These are phyloP conservation scores for Eupithecia inturbata DNA, from an alignment of 2,888 invertebrate genomes.

Conservation along the genomic window DNA sequence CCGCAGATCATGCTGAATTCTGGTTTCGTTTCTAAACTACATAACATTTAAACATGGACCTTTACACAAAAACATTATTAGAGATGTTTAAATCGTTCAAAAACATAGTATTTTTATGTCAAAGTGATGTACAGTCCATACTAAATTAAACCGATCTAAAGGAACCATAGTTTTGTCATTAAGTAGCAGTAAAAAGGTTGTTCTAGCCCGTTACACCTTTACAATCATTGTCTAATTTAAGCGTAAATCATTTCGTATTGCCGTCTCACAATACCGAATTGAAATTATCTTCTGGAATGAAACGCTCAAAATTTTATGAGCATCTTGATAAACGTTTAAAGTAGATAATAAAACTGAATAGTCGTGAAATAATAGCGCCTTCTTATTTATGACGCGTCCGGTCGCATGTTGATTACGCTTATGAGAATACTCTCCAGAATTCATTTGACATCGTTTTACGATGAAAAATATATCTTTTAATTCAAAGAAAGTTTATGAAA, in stretches of 20 bases:
- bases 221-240: conserved; percentile 32
- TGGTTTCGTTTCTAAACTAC: too few species aligned
- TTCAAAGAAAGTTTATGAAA: conserved; percentile 7
- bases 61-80: not conserved
- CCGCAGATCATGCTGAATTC: too few species aligned
- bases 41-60: not conserved
- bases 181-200: conserved; percentile 22
- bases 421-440: conserved; percentile 24
- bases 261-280: conserved; percentile 33
- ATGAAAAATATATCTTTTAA: conserved; percentile 16
- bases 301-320: conserved; percentile 36
- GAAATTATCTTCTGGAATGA: conserved; percentile 37
- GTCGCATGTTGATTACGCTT: conserved; percentile 34
- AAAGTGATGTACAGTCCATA: conserved; percentile 13
- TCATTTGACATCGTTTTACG: conserved; percentile 14
- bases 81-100: not conserved
- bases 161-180: conserved; percentile 16
- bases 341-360: conserved; percentile 36
- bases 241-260: conserved; percentile 32
- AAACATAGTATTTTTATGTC: conserved; percentile 4
- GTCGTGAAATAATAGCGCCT: conserved; percentile 33
- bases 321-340: conserved; percentile 39
- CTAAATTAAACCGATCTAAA: conserved; percentile 17
- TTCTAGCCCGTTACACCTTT: conserved; percentile 23
- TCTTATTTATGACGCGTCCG: conserved; percentile 31